phyloP scores from a whole-genome alignment of 2,888 invertebrate species.

The Ochropacha duplaris region DNA sequence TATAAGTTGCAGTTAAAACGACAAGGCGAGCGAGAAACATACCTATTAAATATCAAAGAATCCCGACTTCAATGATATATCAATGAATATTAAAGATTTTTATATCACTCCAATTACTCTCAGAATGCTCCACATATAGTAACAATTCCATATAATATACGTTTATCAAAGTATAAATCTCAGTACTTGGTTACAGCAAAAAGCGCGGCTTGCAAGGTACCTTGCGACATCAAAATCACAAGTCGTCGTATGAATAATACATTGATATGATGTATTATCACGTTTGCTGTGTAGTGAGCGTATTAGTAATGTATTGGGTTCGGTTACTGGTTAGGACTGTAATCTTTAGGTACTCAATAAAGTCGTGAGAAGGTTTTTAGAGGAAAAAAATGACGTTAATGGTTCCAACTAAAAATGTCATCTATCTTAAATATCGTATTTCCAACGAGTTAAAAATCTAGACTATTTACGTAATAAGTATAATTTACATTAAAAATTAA shows the following conservation, averaged over 20 bases:
- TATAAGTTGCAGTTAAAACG: not conserved
- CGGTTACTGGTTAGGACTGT: constrained; percentile 20
- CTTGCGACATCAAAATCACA: constrained; percentile 70
- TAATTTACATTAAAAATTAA: not conserved
- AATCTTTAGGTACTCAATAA: not conserved
- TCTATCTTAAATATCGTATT: not conserved
- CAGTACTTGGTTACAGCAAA: constrained; percentile 45
- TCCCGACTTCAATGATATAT: constrained; percentile 24
- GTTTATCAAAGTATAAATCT: constrained; percentile 56
- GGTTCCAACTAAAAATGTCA: not conserved
- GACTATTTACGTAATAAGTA: no score
- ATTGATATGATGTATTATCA: constrained; percentile 68
- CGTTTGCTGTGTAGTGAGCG: constrained; percentile 43
- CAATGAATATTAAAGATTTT: constrained; percentile 30
- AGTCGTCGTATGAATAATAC: constrained; percentile 73
- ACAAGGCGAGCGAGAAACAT: not conserved
- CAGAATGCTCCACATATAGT: constrained; percentile 16
- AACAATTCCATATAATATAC: constrained; percentile 42
- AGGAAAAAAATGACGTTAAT: not conserved
- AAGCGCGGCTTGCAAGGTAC: constrained; percentile 38
- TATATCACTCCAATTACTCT: constrained; percentile 9
- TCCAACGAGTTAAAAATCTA: no score
- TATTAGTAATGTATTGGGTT: constrained; percentile 41
- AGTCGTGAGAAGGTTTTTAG: not conserved
- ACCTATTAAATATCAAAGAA: constrained; percentile 17